phyloP scores from a whole-genome alignment of 2,113 vertebrate species.

The Anolis carolinensis region DNA sequence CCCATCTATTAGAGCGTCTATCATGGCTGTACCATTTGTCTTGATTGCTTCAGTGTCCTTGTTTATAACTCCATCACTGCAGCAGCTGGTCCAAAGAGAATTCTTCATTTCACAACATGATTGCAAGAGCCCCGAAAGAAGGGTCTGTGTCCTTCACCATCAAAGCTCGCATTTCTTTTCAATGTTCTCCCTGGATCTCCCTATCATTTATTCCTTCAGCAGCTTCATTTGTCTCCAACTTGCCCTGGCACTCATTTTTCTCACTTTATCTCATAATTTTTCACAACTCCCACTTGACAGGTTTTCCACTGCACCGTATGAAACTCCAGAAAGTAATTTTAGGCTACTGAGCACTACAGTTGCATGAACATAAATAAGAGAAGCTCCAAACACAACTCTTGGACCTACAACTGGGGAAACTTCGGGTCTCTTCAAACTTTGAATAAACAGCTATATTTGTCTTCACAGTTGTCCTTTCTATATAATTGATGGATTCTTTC shows the following conservation, averaged over 20 bases:
- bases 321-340: conserved; percentile 27
- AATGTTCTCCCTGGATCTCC: conserved; percentile 32
- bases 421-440: neutral
- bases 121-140: conserved; percentile 46
- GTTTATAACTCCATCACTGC: conserved; percentile 66
- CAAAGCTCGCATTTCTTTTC: conserved; percentile 19
- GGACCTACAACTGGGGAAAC: neutral
- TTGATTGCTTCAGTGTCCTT: conserved; percentile 62
- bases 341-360: neutral
- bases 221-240: conserved; percentile 18
- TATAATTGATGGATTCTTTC: neutral
- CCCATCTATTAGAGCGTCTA: conserved; percentile 52
- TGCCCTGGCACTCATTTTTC: conserved; percentile 41
- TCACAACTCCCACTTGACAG: conserved; percentile 32
- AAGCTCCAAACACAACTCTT: neutral
- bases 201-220: conserved; percentile 4
- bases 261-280: conserved; percentile 41
- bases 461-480: neutral
- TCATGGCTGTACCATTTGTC: conserved; percentile 62
- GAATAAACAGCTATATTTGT: neutral
- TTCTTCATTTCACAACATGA: conserved; percentile 65
- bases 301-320: conserved; percentile 2
- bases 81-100: conserved; percentile 66
- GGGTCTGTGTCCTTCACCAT: conserved; percentile 2
- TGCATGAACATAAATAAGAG: neutral